These are phyloP conservation scores for Diuraphis noxia DNA, from an alignment of 1,140 invertebrate species.

Conservation along the genomic window DNA sequence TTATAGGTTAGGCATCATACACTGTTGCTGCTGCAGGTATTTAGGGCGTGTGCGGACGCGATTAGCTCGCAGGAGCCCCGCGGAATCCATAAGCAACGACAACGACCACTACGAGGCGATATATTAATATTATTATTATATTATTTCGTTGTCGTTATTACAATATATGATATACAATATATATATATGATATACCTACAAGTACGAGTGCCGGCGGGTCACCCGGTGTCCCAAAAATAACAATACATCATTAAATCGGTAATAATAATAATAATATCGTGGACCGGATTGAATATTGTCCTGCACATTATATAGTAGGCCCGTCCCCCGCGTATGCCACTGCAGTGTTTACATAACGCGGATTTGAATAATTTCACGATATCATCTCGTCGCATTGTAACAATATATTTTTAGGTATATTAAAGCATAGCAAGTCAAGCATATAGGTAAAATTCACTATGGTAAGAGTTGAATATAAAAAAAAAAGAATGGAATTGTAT, in stretches of 20 bases:
- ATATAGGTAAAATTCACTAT: neutral
- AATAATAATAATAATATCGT: neutral
- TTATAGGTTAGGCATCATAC: neutral
- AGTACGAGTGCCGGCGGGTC: neutral
- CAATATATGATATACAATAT: neutral
- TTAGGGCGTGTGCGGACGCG: constrained; percentile 22
- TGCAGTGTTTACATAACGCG: constrained; percentile 32
- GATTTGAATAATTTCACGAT: constrained; percentile 39
- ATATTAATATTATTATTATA: neutral
- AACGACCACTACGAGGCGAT: neutral
- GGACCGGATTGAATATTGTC: neutral
- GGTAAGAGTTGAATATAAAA: neutral
- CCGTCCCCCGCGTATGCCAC: neutral
- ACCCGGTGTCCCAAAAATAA: constrained; percentile 22
- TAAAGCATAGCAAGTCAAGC: neutral
- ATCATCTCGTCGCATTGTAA: constrained; percentile 19
- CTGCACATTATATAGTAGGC: neutral
- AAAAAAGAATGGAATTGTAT: neutral
- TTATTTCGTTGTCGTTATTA: neutral
- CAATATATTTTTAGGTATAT: neutral
- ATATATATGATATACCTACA: neutral
- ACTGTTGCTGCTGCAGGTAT: neutral
- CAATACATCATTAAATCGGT: constrained; percentile 39
- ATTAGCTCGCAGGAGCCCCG: neutral
- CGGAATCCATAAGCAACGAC: constrained; percentile 4